Percentiles rank a stretch among this genome's conserved stretches.
Conservation (phyloP, 1,140 invertebrate genomes). For the Penaeus chinensis region DNA sequence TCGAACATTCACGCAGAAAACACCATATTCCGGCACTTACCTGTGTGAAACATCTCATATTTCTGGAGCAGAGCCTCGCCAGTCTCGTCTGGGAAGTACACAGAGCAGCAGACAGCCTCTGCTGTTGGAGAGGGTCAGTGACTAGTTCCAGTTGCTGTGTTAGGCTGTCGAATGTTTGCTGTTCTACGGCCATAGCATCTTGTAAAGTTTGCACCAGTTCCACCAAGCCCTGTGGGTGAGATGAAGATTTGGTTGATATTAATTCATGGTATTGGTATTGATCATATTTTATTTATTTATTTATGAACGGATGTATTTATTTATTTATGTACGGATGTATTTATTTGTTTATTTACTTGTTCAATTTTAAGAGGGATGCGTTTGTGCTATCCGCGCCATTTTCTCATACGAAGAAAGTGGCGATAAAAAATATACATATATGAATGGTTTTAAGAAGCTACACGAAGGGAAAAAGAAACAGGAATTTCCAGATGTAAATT, state of each 20-base stretch:
- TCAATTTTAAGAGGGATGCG: too few species aligned
- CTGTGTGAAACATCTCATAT: slow-evolving; percentile 66
- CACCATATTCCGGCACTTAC: slow-evolving; percentile 41
- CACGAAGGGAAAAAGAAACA: too few species aligned
- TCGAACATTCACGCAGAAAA: not conserved
- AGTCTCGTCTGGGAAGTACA: slow-evolving; percentile 65
- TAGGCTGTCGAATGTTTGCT: slow-evolving; percentile 65
- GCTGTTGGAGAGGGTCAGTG: slow-evolving; percentile 59
- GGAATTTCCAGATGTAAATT: too few species aligned
- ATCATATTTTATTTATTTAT: too few species aligned
- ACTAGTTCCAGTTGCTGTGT: slow-evolving; percentile 65
- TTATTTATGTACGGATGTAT: too few species aligned
- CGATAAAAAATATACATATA: too few species aligned
- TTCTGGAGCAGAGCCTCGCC: slow-evolving; percentile 65
- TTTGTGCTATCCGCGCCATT: too few species aligned
- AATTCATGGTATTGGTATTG: not conserved
- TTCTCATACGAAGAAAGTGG: too few species aligned
- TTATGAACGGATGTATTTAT: too few species aligned
- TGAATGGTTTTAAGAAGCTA: too few species aligned
- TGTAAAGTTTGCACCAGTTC: slow-evolving; percentile 65
- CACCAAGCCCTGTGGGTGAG: slow-evolving; percentile 62
- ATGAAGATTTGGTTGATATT: not conserved
- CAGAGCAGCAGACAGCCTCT: slow-evolving; percentile 64
- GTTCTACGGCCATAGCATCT: slow-evolving; percentile 66
- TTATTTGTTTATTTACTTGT: too few species aligned